A percentile compares a stretch with the other conserved stretches of the same genome.
Evolutionary conservation across 2,113 vertebrate genomes (phyloP).

Genomic region (Delphinapterus leucas): DNA sequence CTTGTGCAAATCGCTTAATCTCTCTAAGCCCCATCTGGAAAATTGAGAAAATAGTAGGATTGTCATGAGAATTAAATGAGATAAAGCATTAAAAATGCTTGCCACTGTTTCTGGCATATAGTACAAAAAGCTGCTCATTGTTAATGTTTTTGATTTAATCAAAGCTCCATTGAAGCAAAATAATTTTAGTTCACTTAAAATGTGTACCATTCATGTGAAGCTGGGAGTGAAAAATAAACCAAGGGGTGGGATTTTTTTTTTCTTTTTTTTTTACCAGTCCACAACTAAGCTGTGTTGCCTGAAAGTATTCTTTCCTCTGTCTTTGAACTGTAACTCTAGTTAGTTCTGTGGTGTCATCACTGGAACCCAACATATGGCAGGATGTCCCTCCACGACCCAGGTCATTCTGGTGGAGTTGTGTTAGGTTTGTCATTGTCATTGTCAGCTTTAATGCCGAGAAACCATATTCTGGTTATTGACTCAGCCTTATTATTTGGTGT

Average conservation of each 20-base stretch:
- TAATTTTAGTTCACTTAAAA: conserved; percentile 21
- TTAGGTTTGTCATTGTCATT: not conserved
- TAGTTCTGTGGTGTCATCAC: not conserved
- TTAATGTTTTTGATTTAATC: conserved; percentile 3
- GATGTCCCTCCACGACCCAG: not conserved
- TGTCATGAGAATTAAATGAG: not conserved
- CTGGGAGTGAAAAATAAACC: not conserved
- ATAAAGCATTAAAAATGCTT: conserved; percentile 3
- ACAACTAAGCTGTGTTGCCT: not conserved
- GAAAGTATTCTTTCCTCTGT: not conserved
- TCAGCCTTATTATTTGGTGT: not conserved
- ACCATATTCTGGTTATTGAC: not conserved
- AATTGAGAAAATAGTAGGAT: conserved; percentile 36
- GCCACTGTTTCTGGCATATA: not conserved
- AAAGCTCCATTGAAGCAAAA: not conserved
- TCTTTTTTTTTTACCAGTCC: not conserved
- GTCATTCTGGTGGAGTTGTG: not conserved
- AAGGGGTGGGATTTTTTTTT: not conserved
- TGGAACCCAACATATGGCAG: not conserved
- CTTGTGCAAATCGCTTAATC: conserved; percentile 29
- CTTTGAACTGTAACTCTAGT: not conserved
- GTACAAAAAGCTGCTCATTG: not conserved
- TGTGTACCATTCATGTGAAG: not conserved
- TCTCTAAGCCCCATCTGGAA: conserved; percentile 35
- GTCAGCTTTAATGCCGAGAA: not conserved